A percentile compares a stretch with the other conserved stretches of the same genome.
phyloP scores from a whole-genome alignment of 2,888 invertebrate genomes.

The Maniola hyperantus region DNA sequence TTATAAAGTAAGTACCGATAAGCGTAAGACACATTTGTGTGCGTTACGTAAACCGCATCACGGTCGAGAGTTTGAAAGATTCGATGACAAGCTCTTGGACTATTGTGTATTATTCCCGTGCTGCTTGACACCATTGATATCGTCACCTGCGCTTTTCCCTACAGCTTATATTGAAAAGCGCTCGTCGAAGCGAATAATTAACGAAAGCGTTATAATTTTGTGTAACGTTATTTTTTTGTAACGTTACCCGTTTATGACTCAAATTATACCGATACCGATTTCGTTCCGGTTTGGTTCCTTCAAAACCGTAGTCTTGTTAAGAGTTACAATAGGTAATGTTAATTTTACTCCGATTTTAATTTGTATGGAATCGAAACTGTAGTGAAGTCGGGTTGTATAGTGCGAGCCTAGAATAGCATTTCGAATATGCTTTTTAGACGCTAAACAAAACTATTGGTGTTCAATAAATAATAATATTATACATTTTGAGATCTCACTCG shows the following conservation, averaged over 20 bases:
- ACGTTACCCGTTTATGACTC: not conserved
- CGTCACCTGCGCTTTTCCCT: slow-evolving; percentile 42
- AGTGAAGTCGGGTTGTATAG: not conserved
- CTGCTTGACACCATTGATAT: slow-evolving; percentile 19
- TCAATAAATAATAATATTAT: slow-evolving; percentile 39
- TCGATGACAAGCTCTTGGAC: slow-evolving; percentile 8
- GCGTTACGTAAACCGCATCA: too few relatives aligned
- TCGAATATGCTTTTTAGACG: slow-evolving; percentile 42
- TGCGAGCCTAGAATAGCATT: slow-evolving; percentile 10
- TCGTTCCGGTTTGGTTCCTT: not conserved
- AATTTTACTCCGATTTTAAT: not conserved
- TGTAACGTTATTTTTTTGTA: slow-evolving; percentile 12
- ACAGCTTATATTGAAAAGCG: slow-evolving; percentile 35
- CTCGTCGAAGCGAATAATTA: slow-evolving; percentile 36
- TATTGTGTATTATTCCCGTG: slow-evolving; percentile 27
- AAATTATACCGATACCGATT: slow-evolving; percentile 1
- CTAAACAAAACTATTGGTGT: slow-evolving; percentile 42
- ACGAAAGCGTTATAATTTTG: slow-evolving; percentile 14
- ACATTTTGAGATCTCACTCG: too few relatives aligned
- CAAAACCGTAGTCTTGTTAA: not conserved
- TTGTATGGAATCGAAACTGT: not conserved
- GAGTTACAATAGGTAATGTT: not conserved
- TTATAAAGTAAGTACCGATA: too few relatives aligned
- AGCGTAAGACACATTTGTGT: too few relatives aligned
- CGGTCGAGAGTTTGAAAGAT: too few relatives aligned